Evolutionary conservation across 1,140 invertebrate genomes (phyloP).

Genomic region (Geopemphigus sp.): DNA sequence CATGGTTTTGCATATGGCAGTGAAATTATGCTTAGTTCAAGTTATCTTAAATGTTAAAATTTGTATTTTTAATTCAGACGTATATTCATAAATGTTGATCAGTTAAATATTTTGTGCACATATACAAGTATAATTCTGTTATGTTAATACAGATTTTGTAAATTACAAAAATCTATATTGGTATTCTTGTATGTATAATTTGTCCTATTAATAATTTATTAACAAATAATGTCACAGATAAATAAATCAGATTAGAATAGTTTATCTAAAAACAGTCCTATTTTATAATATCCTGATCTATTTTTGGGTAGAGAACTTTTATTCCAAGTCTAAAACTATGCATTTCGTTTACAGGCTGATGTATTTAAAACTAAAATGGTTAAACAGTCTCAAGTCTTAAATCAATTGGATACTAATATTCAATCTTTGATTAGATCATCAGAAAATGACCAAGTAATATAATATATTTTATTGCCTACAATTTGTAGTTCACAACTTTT

Average conservation of each 20-base stretch:
- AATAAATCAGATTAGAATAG: not conserved
- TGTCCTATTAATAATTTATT: not conserved
- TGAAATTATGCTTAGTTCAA: not conserved
- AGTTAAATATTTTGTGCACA: too few relatives aligned
- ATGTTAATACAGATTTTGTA: too few relatives aligned
- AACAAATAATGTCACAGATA: not conserved
- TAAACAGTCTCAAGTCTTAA: not conserved
- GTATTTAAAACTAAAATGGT: not conserved
- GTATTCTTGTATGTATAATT: too few relatives aligned
- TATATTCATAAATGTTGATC: too few relatives aligned
- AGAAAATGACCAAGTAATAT: constrained; percentile 14
- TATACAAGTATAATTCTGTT: too few relatives aligned
- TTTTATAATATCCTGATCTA: not conserved
- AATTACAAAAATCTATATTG: too few relatives aligned
- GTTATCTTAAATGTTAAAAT: not conserved
- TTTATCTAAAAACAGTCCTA: not conserved
- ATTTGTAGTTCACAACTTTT: not conserved
- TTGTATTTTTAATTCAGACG: too few relatives aligned
- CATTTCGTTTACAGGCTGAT: not conserved
- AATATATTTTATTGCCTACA: not conserved
- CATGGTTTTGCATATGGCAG: too few relatives aligned
- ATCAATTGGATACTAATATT: not conserved
- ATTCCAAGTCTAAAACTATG: not conserved
- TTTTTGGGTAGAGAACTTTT: not conserved
- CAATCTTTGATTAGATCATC: not conserved